Evolutionary conservation across 1,140 invertebrate species (phyloP).

Genomic region (Hypsibius dujardini): DNA sequence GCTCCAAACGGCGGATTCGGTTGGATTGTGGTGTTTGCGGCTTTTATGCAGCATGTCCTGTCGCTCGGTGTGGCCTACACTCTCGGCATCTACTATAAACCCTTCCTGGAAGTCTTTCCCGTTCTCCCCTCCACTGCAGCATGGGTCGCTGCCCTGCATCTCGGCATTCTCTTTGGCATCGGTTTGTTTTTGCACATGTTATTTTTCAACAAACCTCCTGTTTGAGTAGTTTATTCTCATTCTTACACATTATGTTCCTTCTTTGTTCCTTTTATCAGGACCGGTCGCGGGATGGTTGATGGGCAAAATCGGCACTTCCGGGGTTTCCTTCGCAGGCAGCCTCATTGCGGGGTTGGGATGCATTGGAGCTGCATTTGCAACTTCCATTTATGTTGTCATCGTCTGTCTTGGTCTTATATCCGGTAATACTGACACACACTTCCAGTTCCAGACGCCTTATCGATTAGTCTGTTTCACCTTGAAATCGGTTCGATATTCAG

Average conservation of each 20-base stretch:
- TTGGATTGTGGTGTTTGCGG: conserved; percentile 72
- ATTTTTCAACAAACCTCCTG: neutral
- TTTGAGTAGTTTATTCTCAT: neutral
- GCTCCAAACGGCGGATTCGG: conserved; percentile 56
- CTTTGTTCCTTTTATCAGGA: neutral
- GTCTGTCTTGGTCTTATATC: neutral
- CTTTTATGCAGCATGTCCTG: conserved; percentile 75
- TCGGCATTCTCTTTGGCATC: conserved; percentile 73
- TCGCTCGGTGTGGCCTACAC: conserved; percentile 38
- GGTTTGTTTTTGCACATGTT: conserved; percentile 38
- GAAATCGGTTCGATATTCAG: neutral
- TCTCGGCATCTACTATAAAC: conserved; percentile 63
- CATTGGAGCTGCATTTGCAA: neutral
- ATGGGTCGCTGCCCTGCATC: conserved; percentile 74
- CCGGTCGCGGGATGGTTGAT: neutral
- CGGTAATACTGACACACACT: conserved; percentile 1
- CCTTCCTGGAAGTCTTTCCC: conserved; percentile 60
- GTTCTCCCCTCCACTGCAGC: conserved; percentile 56
- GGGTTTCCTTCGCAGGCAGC: neutral
- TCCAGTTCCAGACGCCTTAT: neutral
- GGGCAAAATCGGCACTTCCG: neutral
- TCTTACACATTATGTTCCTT: neutral
- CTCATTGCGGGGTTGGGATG: neutral
- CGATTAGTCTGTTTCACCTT: neutral
- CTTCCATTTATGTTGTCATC: conserved; percentile 4